Percentiles rank a stretch among this genome's conserved stretches.
Evolutionary conservation across 2,888 invertebrate genomes (phyloP).

Genomic region (Orthosia cruda): DNA sequence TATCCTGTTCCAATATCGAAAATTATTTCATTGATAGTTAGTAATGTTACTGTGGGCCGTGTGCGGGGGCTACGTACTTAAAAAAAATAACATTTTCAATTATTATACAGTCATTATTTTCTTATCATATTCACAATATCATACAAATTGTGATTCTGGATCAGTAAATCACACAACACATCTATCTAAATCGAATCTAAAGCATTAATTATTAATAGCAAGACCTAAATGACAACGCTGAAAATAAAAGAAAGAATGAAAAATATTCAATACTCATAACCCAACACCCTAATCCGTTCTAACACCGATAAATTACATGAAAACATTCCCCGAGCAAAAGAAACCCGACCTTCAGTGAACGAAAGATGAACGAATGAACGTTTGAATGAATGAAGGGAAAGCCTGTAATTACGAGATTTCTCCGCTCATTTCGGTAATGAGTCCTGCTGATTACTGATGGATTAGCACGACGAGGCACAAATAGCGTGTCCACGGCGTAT

Average conservation of each 20-base stretch:
- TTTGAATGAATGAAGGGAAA: constrained; percentile 49
- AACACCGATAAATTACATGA: constrained; percentile 45
- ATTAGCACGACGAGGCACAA: constrained; percentile 70
- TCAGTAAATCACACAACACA: not conserved
- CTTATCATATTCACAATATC: too few relatives aligned
- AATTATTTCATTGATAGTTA: too few relatives aligned
- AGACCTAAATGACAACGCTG: constrained; percentile 6
- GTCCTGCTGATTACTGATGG: constrained; percentile 65
- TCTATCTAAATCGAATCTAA: not conserved
- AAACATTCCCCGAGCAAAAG: constrained; percentile 41
- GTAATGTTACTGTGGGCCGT: too few relatives aligned
- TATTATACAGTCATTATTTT: too few relatives aligned
- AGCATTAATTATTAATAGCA: not conserved
- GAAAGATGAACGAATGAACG: constrained; percentile 29
- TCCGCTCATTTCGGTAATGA: constrained; percentile 65
- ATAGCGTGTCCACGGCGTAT: constrained; percentile 70
- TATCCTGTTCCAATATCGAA: too few relatives aligned
- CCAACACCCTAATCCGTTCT: constrained; percentile 21
- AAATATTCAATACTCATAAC: constrained; percentile 25
- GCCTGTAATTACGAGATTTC: constrained; percentile 67
- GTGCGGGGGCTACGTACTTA: too few relatives aligned
- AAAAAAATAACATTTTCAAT: too few relatives aligned
- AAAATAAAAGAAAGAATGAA: constrained; percentile 2
- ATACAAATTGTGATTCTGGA: too few relatives aligned
- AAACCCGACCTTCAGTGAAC: constrained; percentile 31